phyloP scores from a whole-genome alignment of 2,113 vertebrate genomes.

The Callorhinus ursinus region DNA sequence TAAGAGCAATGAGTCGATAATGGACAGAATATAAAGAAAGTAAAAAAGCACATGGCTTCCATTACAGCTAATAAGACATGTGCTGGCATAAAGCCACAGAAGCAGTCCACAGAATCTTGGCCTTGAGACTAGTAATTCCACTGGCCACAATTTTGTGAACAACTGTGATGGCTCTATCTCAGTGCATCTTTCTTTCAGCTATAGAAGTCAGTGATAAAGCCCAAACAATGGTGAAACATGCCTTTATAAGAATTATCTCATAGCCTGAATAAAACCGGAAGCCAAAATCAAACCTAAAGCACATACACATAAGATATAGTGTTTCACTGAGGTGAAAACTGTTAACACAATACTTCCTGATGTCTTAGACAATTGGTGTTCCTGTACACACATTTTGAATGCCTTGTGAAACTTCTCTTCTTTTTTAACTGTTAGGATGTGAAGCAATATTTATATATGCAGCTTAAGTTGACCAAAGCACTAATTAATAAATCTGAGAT shows the following conservation, averaged over 20 bases:
- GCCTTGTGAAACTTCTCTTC: neutral
- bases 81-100: neutral
- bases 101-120: slow-evolving; percentile 48
- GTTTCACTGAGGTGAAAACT: neutral
- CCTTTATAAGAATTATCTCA: neutral
- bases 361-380: neutral
- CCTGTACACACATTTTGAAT: neutral
- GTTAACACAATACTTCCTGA: neutral
- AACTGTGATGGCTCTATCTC: slow-evolving; percentile 57
- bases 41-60: slow-evolving; percentile 19
- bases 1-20: slow-evolving; percentile 13
- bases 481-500: neutral
- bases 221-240: neutral
- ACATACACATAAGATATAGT: neutral
- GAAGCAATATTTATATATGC: neutral
- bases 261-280: neutral
- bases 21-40: neutral
- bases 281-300: slow-evolving; percentile 9
- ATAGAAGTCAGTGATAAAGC: slow-evolving; percentile 40
- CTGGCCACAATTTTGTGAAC: slow-evolving; percentile 66
- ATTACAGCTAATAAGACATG: slow-evolving; percentile 23
- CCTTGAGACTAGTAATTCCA: neutral
- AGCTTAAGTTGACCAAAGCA: neutral
- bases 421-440: neutral
- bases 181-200: slow-evolving; percentile 44